These are phyloP conservation scores for Beroe ovata DNA, from an alignment of 37 sponge, comb jelly and placozoan species.

Conservation along the genomic window DNA sequence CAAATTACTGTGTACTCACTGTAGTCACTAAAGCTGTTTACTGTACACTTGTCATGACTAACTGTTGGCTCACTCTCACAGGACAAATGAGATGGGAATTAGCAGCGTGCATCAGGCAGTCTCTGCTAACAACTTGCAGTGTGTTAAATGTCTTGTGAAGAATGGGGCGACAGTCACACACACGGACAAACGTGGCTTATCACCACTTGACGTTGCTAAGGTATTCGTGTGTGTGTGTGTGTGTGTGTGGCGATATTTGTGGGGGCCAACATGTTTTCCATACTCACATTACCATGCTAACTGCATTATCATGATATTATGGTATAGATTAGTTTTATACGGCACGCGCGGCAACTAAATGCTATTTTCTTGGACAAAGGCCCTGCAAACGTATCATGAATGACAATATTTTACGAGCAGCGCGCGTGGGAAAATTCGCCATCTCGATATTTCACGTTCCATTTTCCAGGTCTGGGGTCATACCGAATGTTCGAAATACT, in stretches of 20 bases:
- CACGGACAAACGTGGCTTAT: slow-evolving; percentile 38
- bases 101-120: slow-evolving; percentile 60
- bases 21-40: too few species aligned
- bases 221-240: neutral
- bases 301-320: neutral
- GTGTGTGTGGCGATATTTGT: too few species aligned
- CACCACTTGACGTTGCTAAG: slow-evolving; percentile 50
- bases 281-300: too few species aligned
- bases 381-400: neutral
- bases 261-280: too few species aligned
- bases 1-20: too few species aligned
- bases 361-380: neutral
- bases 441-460: too few species aligned
- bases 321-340: neutral
- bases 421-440: slow-evolving; percentile 1
- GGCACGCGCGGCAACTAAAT: neutral
- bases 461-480: slow-evolving; percentile 61
- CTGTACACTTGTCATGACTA: too few species aligned
- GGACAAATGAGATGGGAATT: slow-evolving; percentile 48
- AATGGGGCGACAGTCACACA: slow-evolving; percentile 23
- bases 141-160: slow-evolving; percentile 32
- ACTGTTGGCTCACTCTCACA: too few species aligned
- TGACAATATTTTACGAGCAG: neutral
- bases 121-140: slow-evolving; percentile 61
- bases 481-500: slow-evolving; percentile 49